Evolutionary conservation across 2,797 vertebrate genomes (phyloP).

Genomic region (Sebastes nivosus): DNA sequence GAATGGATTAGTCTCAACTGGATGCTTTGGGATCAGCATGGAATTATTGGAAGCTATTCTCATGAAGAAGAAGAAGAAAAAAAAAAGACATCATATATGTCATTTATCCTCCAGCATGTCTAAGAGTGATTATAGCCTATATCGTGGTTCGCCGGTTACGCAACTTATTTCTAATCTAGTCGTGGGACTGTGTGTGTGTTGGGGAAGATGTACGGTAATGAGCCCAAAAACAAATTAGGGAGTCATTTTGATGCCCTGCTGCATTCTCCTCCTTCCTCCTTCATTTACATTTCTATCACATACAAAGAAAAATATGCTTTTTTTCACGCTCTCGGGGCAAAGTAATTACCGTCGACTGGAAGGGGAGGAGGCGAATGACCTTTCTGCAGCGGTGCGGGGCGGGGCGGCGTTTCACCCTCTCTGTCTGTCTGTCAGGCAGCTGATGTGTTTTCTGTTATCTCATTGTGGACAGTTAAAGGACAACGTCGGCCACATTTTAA

Average conservation of each 20-base stretch:
- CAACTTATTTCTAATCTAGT: conserved; percentile 22
- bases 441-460: conserved; percentile 68
- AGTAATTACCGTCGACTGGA: conserved; percentile 39
- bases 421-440: conserved; percentile 47
- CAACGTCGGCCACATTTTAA: conserved; percentile 49
- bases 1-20: conserved; percentile 61
- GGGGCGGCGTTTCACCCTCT: conserved; percentile 8
- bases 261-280: not conserved
- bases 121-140: conserved; percentile 32
- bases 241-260: conserved; percentile 40
- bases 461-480: conserved; percentile 54
- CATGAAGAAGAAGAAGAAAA: not conserved
- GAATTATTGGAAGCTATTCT: conserved; percentile 25
- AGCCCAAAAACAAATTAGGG: conserved; percentile 48
- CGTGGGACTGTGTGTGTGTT: not conserved
- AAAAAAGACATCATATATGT: conserved; percentile 36
- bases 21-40: conserved; percentile 32
- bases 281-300: conserved; percentile 60
- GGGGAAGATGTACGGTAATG: conserved; percentile 22
- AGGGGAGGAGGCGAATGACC: conserved; percentile 29
- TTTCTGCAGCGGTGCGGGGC: conserved; percentile 11
- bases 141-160: conserved; percentile 12
- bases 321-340: not conserved
- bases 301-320: conserved; percentile 19
- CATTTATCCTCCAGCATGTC: conserved; percentile 40